Conservation (phyloP, 2,797 vertebrate species). For the Florisuga fusca region DNA sequence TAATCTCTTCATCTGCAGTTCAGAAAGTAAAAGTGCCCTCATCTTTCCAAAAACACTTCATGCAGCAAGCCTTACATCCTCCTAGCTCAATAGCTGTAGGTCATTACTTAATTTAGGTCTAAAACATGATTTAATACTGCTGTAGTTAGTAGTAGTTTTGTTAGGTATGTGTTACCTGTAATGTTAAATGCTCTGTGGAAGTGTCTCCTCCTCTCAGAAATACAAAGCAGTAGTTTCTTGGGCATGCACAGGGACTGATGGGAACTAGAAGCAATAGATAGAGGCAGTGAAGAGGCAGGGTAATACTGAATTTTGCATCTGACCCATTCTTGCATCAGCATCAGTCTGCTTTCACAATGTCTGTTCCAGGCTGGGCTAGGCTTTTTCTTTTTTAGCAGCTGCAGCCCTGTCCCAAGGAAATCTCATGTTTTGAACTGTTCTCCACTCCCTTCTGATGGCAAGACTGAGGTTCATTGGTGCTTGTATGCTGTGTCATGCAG, state of each 20-base stretch:
- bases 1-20: neutral
- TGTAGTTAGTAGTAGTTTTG: neutral
- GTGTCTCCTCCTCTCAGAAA: neutral
- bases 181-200: neutral
- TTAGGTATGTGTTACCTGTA: neutral
- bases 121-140: neutral
- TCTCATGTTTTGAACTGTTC: neutral
- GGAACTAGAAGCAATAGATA: neutral
- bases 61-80: neutral
- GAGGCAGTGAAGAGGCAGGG: neutral
- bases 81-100: neutral
- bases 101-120: neutral
- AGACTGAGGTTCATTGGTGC: fast-evolving
- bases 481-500: fast-evolving
- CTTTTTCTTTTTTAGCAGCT: neutral
- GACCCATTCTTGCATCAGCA: neutral
- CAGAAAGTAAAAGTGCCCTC: neutral
- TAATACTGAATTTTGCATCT: neutral
- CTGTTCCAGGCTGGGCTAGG: neutral
- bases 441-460: neutral
- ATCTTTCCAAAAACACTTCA: neutral
- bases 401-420: neutral
- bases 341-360: neutral
- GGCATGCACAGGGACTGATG: neutral
- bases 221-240: neutral